Evolutionary conservation across 1,140 invertebrate species (phyloP), one percentile per base, ranked within the genome.

Genomic region (Drosophila orosa): DNA sequence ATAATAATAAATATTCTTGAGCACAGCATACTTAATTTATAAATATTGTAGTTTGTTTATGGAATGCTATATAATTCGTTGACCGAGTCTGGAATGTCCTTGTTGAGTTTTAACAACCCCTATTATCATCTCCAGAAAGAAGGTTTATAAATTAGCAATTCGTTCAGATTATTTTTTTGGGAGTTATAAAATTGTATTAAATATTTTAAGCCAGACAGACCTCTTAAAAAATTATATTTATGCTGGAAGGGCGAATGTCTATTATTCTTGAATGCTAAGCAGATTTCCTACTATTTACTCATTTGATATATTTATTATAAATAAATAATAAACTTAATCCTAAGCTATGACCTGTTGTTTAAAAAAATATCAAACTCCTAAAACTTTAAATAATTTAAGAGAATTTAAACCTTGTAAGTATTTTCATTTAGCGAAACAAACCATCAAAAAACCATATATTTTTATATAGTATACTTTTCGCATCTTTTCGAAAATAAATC

Each of bases 381-480:
- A n/a, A n/a, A n/a, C n/a, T n/a, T n/a, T n/a, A n/a, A n/a, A n/a
- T n/a, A n/a, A n/a, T n/a, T n/a, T n/a, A n/a, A n/a, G n/a, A n/a
- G n/a, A n/a, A 27, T 27, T 3, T 7, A 27, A 27, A 7, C 5
- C 27, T 7, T 27, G 3, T 17, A 3, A 10, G 1, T n/a, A 3
- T n/a, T 35, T 13, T 5, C 4, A 15, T 35, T 15, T 3, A 13
- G 0, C 13, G 13, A 13, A 13, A 22, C 10, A 42, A 13, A 1
- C 5, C 1, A 5, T 3, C 6, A 22, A 1, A 13, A 5, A 29
- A 29, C 25, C 7, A 3, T 0, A 29, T 17, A 0, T 4, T 31
- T 50, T 19, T 19, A 0, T 5, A n/a, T 25, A 45, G 44, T 45
- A 24, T 15, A 31, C 12, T 31, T 19, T 50, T 15, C 12, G 17